Evolutionary conservation across 2,113 vertebrate genomes (phyloP).

Genomic region (Thermophis baileyi): DNA sequence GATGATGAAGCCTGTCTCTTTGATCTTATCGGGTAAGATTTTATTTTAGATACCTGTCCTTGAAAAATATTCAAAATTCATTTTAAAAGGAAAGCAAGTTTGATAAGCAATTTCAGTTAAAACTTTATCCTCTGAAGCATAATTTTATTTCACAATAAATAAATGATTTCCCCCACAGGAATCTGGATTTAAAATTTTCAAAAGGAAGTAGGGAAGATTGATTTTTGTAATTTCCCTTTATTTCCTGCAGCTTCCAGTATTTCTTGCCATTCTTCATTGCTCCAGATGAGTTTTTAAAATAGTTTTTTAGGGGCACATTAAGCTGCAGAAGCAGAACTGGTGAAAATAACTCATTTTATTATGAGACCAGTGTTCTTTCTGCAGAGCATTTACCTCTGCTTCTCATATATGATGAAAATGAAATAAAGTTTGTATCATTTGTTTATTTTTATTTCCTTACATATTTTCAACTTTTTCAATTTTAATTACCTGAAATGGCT

Average conservation of each 20-base stretch:
- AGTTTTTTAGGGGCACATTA: not conserved
- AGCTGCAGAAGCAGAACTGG: not conserved
- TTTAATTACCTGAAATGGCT: not conserved
- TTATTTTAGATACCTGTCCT: not conserved
- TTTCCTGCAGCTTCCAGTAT: too few species aligned
- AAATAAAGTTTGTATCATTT: not conserved
- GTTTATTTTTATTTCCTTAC: not conserved
- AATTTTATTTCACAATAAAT: not conserved
- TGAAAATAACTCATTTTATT: not conserved
- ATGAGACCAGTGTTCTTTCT: not conserved
- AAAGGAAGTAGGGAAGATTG: not conserved
- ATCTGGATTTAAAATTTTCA: not conserved
- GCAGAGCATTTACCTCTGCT: not conserved
- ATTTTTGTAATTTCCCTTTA: not conserved
- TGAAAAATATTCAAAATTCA: not conserved
- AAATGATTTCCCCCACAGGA: not conserved
- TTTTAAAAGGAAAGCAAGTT: not conserved
- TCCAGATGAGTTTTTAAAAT: not conserved
- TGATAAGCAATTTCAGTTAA: not conserved
- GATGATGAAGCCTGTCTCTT: constrained; percentile 97
- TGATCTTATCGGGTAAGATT: constrained; percentile 97
- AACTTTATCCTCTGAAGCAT: not conserved
- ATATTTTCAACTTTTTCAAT: not conserved
- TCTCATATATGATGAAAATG: not conserved
- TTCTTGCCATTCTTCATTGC: not conserved